Evolutionary conservation across 2,888 invertebrate genomes (phyloP).

Genomic region (Latrodectus hesperus): DNA sequence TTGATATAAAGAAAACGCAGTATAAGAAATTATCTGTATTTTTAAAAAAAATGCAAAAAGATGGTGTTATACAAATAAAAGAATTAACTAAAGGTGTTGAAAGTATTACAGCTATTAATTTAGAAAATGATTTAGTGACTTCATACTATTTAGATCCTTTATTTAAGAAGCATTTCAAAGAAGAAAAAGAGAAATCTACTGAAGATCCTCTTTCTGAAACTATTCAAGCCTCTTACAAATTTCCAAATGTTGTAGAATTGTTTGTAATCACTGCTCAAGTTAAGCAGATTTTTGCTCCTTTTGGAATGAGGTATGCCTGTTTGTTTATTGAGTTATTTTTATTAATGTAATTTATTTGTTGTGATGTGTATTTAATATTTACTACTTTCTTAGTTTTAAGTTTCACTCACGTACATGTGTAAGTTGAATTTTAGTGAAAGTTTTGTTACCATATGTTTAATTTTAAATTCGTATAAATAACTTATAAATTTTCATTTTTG

Average conservation of each 20-base stretch:
- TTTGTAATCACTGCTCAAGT: conserved; percentile 82
- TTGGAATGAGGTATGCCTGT: conserved; percentile 31
- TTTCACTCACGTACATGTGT: too few relatives aligned
- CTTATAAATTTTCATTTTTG: too few relatives aligned
- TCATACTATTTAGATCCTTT: conserved; percentile 70
- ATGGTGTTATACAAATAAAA: conserved; percentile 76
- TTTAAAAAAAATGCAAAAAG: conserved; percentile 84
- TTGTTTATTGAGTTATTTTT: too few relatives aligned
- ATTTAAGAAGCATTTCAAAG: conserved; percentile 71
- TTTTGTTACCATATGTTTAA: too few relatives aligned
- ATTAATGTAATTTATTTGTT: not conserved
- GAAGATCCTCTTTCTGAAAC: conserved; percentile 18
- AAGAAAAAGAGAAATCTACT: conserved; percentile 32
- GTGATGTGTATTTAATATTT: not conserved
- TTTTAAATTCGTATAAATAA: too few relatives aligned
- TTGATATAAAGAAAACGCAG: conserved; percentile 91
- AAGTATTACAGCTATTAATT: conserved; percentile 82
- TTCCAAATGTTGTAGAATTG: conserved; percentile 81
- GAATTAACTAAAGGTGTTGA: conserved; percentile 85
- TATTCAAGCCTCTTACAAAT: conserved; percentile 74
- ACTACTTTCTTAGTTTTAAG: not conserved
- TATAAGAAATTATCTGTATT: conserved; percentile 92
- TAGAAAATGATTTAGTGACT: conserved; percentile 73
- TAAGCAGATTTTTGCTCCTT: conserved; percentile 78
- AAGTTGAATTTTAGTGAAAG: too few relatives aligned